These are phyloP conservation scores for Lynx canadensis DNA, from an alignment of 2,113 vertebrate species.

Conservation along the genomic window DNA sequence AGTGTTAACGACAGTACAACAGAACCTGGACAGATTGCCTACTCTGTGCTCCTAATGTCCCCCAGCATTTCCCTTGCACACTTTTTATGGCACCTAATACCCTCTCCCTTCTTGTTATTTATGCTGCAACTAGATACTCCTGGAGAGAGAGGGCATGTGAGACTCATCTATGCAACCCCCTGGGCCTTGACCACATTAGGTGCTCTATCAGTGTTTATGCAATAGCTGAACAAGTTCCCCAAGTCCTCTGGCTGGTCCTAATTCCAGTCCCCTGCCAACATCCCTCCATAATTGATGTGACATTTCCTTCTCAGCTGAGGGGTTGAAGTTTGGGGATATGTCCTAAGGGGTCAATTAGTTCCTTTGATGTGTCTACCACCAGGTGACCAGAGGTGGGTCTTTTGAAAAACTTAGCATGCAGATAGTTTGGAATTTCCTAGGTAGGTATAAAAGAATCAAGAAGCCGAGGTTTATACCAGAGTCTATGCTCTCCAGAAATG, in stretches of 20 bases:
- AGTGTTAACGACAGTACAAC: neutral
- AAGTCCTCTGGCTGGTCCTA: neutral
- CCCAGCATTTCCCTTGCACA: neutral
- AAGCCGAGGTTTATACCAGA: neutral
- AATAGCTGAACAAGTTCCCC: constrained; percentile 47
- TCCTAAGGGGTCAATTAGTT: constrained; percentile 51
- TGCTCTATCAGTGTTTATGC: constrained; percentile 17
- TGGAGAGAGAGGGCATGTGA: neutral
- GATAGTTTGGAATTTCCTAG: constrained; percentile 49
- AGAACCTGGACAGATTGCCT: neutral
- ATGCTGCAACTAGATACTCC: constrained; percentile 33
- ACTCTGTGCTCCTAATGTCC: neutral
- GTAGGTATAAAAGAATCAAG: neutral
- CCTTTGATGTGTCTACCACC: constrained; percentile 21
- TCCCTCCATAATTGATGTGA: constrained; percentile 56
- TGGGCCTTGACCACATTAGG: neutral
- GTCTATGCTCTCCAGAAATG: neutral
- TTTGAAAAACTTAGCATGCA: constrained; percentile 51
- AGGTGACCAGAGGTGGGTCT: constrained; percentile 38
- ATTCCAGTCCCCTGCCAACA: neutral
- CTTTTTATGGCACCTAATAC: neutral
- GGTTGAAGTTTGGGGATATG: neutral
- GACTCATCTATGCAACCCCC: neutral
- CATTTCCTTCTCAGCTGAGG: constrained; percentile 48
- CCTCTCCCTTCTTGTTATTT: neutral